Base-by-base conservation (phyloP, 2,888 invertebrate species). In the Steinernema carpocapsae region DNA sequence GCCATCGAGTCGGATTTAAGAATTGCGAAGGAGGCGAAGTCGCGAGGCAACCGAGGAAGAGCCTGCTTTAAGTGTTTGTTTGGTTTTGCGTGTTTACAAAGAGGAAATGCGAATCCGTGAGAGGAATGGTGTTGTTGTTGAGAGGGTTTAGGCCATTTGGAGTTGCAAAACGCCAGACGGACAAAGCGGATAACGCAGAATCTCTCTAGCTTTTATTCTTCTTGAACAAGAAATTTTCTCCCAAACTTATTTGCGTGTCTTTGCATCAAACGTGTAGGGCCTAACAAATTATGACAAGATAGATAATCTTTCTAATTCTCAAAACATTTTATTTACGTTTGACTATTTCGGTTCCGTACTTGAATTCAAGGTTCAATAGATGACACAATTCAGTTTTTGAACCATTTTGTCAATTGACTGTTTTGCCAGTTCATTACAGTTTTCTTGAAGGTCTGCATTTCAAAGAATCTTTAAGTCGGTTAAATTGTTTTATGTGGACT, bases 1-100 rank as follows among this genome's bases (percentile, higher is more conserved):
- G 64, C 64, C 64, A 64, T 64, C 64, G 64, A 64, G 64, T 64
- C 64, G 64, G 64, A 64, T 64, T 64, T 64, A 14, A 14, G 19
- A 48, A 17, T 48, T 48, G 7, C 3, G 6, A 14, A 14, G 14
- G 48, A 14, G 48, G 52, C 19, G 52, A 52, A 52, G 52, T 52
- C 24, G 52, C 22, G 22, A 22, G 52, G 24, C 19, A 37, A 37
- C 37, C 37, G 37, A 37, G 37, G 37, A 37, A 37, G 37, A 37
- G 52, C 19, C 24, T 19, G 19, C 52, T 32, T 64, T 7, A 32
- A 64, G 64, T 64, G 64, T 64, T 64, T 64, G 64, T 64, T 64
- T 64, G 32, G 32, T 26, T 22, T 64, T 64, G 64, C 32, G 64
- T 64, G 64, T 22, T n/a, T 22, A 22, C 12, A 24, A 14, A 56